Percentiles rank a stretch among this genome's conserved stretches.
phyloP scores from a whole-genome alignment of 1,140 invertebrate species.

The Solen grandis region DNA sequence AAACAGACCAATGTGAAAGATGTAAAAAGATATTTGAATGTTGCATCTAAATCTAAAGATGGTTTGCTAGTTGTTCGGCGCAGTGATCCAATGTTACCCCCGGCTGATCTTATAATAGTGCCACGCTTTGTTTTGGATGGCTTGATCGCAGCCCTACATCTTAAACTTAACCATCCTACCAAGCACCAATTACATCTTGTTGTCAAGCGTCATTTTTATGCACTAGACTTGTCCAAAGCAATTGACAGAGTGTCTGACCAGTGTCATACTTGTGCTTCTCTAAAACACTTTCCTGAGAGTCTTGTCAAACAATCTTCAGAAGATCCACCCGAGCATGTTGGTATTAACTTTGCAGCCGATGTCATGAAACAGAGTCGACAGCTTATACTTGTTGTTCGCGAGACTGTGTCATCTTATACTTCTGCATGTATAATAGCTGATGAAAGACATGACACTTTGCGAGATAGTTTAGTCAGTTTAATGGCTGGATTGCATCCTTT shows the following conservation, averaged over 20 bases:
- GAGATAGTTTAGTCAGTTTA: constrained; percentile 16
- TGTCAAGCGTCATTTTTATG: constrained; percentile 53
- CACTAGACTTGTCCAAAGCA: constrained; percentile 56
- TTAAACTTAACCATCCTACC: constrained; percentile 61
- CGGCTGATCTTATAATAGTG: constrained; percentile 57
- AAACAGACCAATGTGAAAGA: too few relatives aligned
- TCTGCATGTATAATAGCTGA: constrained; percentile 8
- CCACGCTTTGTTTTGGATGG: constrained; percentile 53
- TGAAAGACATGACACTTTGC: constrained; percentile 31
- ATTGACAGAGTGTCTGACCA: background rate
- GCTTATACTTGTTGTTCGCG: constrained; percentile 51
- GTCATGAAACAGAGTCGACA: constrained; percentile 46
- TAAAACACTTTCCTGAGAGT: constrained; percentile 18
- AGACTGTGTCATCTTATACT: constrained; percentile 45
- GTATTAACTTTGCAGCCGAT: constrained; percentile 45
- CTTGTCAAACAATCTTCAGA: constrained; percentile 27
- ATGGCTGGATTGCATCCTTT: constrained; percentile 30
- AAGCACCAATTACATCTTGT: constrained; percentile 56
- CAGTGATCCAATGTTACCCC: constrained; percentile 19
- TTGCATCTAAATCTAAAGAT: constrained; percentile 48
- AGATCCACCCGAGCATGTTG: constrained; percentile 11
- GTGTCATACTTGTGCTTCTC: constrained; percentile 58
- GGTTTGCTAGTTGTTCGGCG: constrained; percentile 52
- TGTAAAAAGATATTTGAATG: constrained; percentile 56
- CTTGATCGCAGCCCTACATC: constrained; percentile 56